Base-by-base conservation (phyloP, 30 jellyfish, hydroid and myxozoan species). In the Catostylus mosaicus region DNA sequence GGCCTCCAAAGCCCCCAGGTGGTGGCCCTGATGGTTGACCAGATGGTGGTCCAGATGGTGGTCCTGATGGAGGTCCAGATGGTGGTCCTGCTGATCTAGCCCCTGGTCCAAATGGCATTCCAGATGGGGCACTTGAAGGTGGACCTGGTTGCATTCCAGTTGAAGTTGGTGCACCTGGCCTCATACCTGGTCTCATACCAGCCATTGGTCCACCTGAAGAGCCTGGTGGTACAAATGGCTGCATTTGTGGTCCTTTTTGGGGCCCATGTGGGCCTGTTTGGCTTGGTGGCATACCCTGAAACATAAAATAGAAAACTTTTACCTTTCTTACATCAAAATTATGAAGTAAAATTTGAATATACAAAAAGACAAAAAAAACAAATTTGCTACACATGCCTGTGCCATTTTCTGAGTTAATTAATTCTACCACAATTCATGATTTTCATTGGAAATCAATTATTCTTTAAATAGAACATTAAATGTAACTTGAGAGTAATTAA, bases 1-100 rank as follows among this genome's bases (percentile, higher is more conserved):
- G 63, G 63, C 63, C 20, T 8, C 63, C 63, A 50, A 50, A 50
- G 63, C 63, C 63, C 8, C 74, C 83, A 40, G 71, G 12, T 33
- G 86, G 85, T 29, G 78, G 93, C 1, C 86, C 80, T 32, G 85
- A 26, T 0, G 84, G 69, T n/a, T 83, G 95, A 20, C 94, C 87
- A 54, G 82, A 37, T 14, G 87, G 81, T 34, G 66, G 89, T 40
- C 89, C 50, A 30, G 69, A 23, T 18, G 91, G 84, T 11, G 31
- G 85, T 12, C 75, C 65, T 29, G 72, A 10, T 26, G 77, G 78
- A 32, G 72, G 85, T 27, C 78, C 79, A 35, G 78, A 23, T 34
- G 80, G 32, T 33, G 77, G 77, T 14, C 80, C 43, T 68, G 61
- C 80, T 26, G 56, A 6, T 43, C 11, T 5, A 22, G 16, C 26